A percentile compares a stretch with the other conserved stretches of the same genome.
These are phyloP conservation scores for Drosophila bifasciata DNA, from an alignment of 1,140 invertebrate genomes.

Conservation along the genomic window DNA sequence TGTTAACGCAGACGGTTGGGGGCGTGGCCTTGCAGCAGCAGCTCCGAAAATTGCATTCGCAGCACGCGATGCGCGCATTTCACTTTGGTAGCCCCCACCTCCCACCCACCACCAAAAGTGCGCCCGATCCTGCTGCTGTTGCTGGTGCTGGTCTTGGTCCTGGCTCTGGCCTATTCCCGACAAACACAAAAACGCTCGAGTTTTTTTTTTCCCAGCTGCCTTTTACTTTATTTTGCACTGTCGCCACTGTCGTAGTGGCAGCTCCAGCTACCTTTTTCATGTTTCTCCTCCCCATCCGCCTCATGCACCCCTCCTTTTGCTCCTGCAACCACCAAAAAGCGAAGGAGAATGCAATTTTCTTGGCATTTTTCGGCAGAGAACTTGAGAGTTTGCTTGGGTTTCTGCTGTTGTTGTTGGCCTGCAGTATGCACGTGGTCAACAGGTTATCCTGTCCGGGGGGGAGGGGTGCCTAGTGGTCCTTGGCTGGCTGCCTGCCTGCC, in stretches of 20 bases:
- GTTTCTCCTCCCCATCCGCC: constrained; percentile 22
- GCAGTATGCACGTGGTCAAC: constrained; percentile 81
- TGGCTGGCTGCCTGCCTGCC: constrained; percentile 20
- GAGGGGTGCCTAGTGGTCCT: constrained; percentile 31
- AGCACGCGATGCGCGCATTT: constrained; percentile 82
- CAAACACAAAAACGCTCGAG: constrained; percentile 70
- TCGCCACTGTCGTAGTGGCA: constrained; percentile 44
- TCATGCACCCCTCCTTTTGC: too few species aligned
- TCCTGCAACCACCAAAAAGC: too few species aligned
- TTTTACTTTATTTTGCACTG: constrained; percentile 71
- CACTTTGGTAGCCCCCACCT: constrained; percentile 50
- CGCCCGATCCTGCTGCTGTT: not conserved
- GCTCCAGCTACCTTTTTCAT: constrained; percentile 65
- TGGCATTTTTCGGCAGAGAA: constrained; percentile 79
- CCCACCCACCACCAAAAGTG: not conserved
- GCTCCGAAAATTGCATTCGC: constrained; percentile 76
- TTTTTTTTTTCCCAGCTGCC: constrained; percentile 76
- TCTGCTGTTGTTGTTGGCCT: constrained; percentile 48
- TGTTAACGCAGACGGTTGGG: constrained; percentile 34
- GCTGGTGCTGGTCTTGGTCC: not conserved
- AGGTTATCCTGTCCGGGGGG: constrained; percentile 71
- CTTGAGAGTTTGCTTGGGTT: constrained; percentile 38
- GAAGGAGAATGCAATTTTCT: constrained; percentile 78
- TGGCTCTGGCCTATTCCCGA: constrained; percentile 31
- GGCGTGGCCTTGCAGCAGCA: constrained; percentile 44